phyloP scores from a whole-genome alignment of 1,140 invertebrate genomes.

The Caenorhabditis briggsae region DNA sequence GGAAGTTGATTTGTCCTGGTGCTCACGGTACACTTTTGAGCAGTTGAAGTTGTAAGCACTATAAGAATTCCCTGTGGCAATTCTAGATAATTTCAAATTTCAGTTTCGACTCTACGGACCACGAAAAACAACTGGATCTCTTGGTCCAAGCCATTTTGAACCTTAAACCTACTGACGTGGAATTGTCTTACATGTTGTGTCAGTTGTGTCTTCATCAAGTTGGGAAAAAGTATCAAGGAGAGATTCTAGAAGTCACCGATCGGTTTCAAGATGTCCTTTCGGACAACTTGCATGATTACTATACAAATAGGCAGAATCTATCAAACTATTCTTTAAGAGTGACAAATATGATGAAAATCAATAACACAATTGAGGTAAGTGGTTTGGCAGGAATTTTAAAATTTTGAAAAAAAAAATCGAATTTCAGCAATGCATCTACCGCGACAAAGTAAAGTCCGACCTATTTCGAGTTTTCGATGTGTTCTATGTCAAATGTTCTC shows the following conservation, averaged over 20 bases:
- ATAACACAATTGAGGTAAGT: conserved; percentile 1
- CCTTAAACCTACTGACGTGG: background rate
- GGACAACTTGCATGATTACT: background rate
- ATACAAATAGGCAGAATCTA: background rate
- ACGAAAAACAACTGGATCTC: background rate
- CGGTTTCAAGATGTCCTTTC: background rate
- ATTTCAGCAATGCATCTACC: conserved; percentile 31
- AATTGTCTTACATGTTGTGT: background rate
- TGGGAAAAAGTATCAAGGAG: conserved; percentile 24
- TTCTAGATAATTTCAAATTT: background rate
- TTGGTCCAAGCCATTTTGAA: background rate
- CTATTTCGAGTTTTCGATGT: background rate
- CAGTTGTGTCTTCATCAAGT: conserved; percentile 10
- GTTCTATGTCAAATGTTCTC: conserved; percentile 27
- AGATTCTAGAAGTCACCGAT: background rate
- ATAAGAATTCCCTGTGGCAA: background rate
- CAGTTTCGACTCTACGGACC: background rate
- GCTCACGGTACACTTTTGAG: background rate
- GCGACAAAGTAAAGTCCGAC: background rate
- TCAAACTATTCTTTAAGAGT: background rate
- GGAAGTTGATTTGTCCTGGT: background rate
- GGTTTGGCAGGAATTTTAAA: background rate
- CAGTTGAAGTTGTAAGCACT: background rate
- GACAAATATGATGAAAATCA: background rate
- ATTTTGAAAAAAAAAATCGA: background rate